Base-by-base conservation (phyloP, 2,113 vertebrate species). In the Polypterus bichir region DNA sequence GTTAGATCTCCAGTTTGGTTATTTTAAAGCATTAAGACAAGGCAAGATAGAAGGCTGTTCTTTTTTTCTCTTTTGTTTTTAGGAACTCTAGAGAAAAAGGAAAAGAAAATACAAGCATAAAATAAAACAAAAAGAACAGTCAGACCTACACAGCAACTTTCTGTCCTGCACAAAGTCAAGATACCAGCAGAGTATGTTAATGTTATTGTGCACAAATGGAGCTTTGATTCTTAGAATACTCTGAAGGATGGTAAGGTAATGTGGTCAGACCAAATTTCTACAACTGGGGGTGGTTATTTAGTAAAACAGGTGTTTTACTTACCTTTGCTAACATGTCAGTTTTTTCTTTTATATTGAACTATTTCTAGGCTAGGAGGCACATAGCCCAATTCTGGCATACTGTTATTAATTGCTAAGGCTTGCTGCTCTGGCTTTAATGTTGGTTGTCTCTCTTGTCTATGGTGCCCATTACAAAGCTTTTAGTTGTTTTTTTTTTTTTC, bases 1-100 rank as follows among this genome's bases (percentile, higher is more conserved):
- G 88, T 91, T 88, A 88, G 89, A 96, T 91, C 91, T 97, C 91
- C 92, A 93, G 89, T 94, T 96, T 92, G 92, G 93, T 94, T 96
- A 88, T 82, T 94, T 97, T 95, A 96, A 97, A 97, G 92, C 91
- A 86, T 97, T 94, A 97, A 94, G 92, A 94, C 88, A 95, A 97
- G 93, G 92, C 91, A 92, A 94, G 89, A 94, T 91, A 94, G 91
- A 94, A 96, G 93, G 93, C 90, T 90, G 89, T 81, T 92, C 88
- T 82, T 74, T 81, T 93, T 86, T 27, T 27, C 90, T 90, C 88
- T 81, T 92, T 88, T 82, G 73, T 81, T 93, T 86, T 88, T 87
- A 91, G 85, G 82, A 90, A 89, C 77, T 88, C 88, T 91, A 90
- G 82, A 92, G 81, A 87, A 89, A 81, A 81, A 83, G 79, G 80